phyloP scores from a whole-genome alignment of 2,888 invertebrate species.

The Amphipoea lucens region DNA sequence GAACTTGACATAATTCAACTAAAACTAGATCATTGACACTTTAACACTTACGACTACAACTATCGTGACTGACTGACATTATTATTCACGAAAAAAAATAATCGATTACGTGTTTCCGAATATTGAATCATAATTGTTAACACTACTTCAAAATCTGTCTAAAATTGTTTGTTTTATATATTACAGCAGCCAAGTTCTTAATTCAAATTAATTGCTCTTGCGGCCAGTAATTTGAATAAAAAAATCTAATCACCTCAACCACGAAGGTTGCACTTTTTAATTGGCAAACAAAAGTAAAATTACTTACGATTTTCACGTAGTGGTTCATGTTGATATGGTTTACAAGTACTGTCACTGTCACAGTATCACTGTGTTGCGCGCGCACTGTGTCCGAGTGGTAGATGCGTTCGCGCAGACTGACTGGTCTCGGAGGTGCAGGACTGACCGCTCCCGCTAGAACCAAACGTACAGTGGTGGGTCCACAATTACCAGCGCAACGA shows the following conservation, averaged over 20 bases:
- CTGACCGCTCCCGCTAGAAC: slow-evolving; percentile 82
- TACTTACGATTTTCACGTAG: slow-evolving; percentile 86
- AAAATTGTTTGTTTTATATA: slow-evolving; percentile 43
- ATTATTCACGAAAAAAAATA: slow-evolving; percentile 34
- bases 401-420: slow-evolving; percentile 82
- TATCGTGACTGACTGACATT: slow-evolving; percentile 36
- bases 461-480: slow-evolving; percentile 83
- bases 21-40: slow-evolving; percentile 66
- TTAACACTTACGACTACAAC: slow-evolving; percentile 27
- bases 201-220: slow-evolving; percentile 30
- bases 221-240: slow-evolving; percentile 20
- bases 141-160: slow-evolving; percentile 11
- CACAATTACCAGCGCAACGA: slow-evolving; percentile 79
- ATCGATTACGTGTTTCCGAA: slow-evolving; percentile 40
- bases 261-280: slow-evolving; percentile 14
- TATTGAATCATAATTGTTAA: slow-evolving; percentile 33
- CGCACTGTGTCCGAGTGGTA: slow-evolving; percentile 77
- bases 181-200: slow-evolving; percentile 7
- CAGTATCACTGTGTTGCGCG: slow-evolving; percentile 81
- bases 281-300: slow-evolving; percentile 37
- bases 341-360: slow-evolving; percentile 79
- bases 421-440: slow-evolving; percentile 72
- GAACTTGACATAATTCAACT: slow-evolving; percentile 69
- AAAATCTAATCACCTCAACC: slow-evolving; percentile 14
- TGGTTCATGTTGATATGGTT: slow-evolving; percentile 80